Evolutionary conservation across 2,888 invertebrate species (phyloP).

Genomic region (Asteroscopus sphinx): DNA sequence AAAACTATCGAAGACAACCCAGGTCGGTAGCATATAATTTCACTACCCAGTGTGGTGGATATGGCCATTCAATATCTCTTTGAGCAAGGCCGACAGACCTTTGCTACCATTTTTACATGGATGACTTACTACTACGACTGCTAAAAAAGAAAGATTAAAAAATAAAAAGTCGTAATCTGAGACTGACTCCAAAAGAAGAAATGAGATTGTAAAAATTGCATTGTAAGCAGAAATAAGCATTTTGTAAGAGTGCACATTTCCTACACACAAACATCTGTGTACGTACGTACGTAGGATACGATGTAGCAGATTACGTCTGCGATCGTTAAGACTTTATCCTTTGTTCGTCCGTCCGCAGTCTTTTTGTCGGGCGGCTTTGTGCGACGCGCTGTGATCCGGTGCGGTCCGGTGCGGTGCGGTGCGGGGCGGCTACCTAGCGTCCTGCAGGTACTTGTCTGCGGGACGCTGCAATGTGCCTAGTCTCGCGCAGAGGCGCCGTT

Average conservation of each 20-base stretch:
- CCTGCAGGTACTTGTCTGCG: not conserved
- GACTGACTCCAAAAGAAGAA: not conserved
- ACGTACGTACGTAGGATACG: conserved; percentile 3
- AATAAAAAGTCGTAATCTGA: not conserved
- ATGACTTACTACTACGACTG: too few relatives aligned
- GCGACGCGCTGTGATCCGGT: conserved; percentile 5
- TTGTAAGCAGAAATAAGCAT: conserved; percentile 1
- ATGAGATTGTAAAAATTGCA: conserved; percentile 4
- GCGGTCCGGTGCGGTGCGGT: not conserved
- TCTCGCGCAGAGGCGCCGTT: not conserved
- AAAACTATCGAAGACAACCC: too few relatives aligned
- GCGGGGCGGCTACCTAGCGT: conserved; percentile 9
- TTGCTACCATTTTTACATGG: too few relatives aligned
- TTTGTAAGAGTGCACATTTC: not conserved
- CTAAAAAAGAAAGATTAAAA: not conserved
- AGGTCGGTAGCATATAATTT: too few relatives aligned
- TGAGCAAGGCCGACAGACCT: too few relatives aligned
- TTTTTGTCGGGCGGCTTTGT: conserved; percentile 33
- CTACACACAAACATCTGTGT: not conserved
- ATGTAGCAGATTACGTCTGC: conserved; percentile 20
- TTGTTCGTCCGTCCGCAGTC: conserved; percentile 36
- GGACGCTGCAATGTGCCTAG: not conserved
- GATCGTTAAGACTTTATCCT: conserved; percentile 42
- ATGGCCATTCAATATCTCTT: too few relatives aligned
- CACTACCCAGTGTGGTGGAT: too few relatives aligned